These are phyloP conservation scores for Notolabrus celidotus DNA, from an alignment of 2,797 vertebrate genomes.

Conservation along the genomic window DNA sequence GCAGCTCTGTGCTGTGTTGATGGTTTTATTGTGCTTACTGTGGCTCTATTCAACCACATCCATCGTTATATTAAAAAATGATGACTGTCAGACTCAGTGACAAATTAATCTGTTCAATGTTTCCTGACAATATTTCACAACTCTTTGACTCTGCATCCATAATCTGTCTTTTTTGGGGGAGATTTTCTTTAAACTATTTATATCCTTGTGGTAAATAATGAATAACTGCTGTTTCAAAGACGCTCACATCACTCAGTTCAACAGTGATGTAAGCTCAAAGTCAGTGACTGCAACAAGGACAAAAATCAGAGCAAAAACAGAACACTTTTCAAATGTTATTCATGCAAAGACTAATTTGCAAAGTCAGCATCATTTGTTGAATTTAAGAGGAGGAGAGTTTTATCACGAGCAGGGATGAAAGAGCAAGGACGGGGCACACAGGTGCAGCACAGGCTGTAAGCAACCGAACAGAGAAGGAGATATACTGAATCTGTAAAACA, in stretches of 20 bases:
- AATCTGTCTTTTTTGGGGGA: conserved; percentile 10
- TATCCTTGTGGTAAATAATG: conserved; percentile 27
- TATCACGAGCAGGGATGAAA: not conserved
- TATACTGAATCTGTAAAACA: not conserved
- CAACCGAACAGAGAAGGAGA: not conserved
- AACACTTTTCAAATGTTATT: not conserved
- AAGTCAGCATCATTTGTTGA: conserved; percentile 5
- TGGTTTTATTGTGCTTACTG: not conserved
- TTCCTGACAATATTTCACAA: conserved; percentile 52
- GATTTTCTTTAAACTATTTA: conserved; percentile 4
- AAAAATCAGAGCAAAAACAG: not conserved
- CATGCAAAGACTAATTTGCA: conserved; percentile 14
- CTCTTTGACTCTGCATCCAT: conserved; percentile 54
- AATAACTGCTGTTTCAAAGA: conserved; percentile 32
- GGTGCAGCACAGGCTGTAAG: not conserved
- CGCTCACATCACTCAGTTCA: conserved; percentile 19
- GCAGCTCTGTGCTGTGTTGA: conserved; percentile 27
- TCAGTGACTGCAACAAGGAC: conserved; percentile 4
- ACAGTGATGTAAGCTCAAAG: conserved; percentile 12
- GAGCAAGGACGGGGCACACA: not conserved
- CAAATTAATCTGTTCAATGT: conserved; percentile 51
- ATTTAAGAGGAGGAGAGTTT: not conserved
- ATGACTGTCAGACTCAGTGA: conserved; percentile 30
- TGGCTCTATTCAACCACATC: conserved; percentile 17
- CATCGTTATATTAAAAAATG: conserved; percentile 27